Evolutionary conservation across 2,888 invertebrate species (phyloP), one percentile per base, ranked within the genome.

Genomic region (Caradrina clavipalpis): DNA sequence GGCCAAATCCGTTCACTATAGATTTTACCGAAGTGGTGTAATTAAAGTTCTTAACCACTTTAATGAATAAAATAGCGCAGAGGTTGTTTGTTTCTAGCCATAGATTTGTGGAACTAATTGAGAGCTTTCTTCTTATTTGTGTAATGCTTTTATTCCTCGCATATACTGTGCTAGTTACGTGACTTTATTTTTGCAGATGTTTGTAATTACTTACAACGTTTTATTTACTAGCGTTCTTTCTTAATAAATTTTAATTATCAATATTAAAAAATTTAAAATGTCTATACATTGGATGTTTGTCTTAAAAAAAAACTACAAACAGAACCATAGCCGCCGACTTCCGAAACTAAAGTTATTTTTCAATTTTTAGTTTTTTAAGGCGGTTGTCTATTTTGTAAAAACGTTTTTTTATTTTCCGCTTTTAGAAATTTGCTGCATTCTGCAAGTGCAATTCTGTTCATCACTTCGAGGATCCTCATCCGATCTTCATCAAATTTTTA

Each of bases 1-100:
- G 64, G 81, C 50, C 59, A 68, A 81, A 62, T 77, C 64, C 55
- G 49, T 63, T 50, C 61, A 60, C 47, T 67, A 62, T 60, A 76
- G 59, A 60, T 60, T 76, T 57, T 54, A 54, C 50, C 47, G 51
- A 74, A 67, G 58, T 79, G 50, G 50, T 26, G 45, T 66, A 79
- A 31, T 47, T 78, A 61, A 66, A 61, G 45, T 74, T 66, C 50
- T 56, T 78, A 57, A 50, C 15, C 26, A 61, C 53, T 19, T 65
- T 57, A 66, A 61, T 66, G 42, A 66, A 58, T 66, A 49, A 54
- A 75, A 50, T 66, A 67, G 45, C 15, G 49, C 47, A 58, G 39
- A 31, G 11, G 39, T 58, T 64, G 74, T 17, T 45, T 45, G 15
- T 78, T 78, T 56, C 47, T 51, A 70, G 53, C 69, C 11, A 55